These are phyloP conservation scores for Phalacrocorax pelagicus DNA, from an alignment of 2,113 vertebrate genomes.

Conservation along the genomic window DNA sequence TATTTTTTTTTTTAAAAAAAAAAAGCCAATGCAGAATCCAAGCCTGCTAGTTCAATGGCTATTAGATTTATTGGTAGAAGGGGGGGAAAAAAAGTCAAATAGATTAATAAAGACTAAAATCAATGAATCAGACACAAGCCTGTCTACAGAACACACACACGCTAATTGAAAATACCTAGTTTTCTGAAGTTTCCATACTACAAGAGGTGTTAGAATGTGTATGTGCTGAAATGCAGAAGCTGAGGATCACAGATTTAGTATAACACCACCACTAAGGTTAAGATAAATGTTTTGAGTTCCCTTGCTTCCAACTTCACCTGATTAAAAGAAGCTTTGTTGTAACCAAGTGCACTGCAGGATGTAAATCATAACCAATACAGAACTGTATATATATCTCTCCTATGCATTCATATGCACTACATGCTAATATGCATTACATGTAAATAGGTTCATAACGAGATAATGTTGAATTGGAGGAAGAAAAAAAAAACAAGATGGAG, in stretches of 20 bases:
- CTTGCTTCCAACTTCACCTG: neutral
- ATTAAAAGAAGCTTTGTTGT: neutral
- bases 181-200: neutral
- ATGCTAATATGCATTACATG: neutral
- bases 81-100: neutral
- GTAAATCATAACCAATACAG: neutral
- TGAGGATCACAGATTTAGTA: neutral
- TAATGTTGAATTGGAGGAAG: neutral
- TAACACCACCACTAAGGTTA: neutral
- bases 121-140: neutral
- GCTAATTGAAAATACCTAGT: neutral
- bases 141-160: rapidly evolving
- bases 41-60: neutral
- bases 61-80: neutral
- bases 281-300: neutral
- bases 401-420: rapidly evolving
- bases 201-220: neutral
- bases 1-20: too few species aligned
- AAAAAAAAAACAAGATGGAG: neutral
- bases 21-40: neutral
- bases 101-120: neutral
- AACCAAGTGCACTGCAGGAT: neutral
- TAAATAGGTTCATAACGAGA: neutral
- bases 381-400: rapidly evolving
- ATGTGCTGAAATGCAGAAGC: neutral